A percentile compares a stretch with the other conserved stretches of the same genome.
These are phyloP conservation scores for Lagocephalus sceleratus DNA, from an alignment of 2,797 vertebrate genomes.

Conservation along the genomic window DNA sequence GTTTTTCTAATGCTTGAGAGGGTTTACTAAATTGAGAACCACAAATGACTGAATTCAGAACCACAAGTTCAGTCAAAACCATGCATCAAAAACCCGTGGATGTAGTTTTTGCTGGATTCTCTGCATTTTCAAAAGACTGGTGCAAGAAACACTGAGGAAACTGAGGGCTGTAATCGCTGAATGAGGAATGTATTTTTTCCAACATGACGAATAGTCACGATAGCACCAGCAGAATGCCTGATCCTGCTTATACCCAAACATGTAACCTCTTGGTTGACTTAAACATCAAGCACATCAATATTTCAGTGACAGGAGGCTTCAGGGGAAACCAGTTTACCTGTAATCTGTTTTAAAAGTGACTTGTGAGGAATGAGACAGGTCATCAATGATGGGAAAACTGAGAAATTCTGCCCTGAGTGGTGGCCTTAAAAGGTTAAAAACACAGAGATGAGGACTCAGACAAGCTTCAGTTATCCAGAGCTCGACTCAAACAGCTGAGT, in stretches of 20 bases:
- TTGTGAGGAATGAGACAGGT: constrained; percentile 16
- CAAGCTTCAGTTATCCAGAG: constrained; percentile 44
- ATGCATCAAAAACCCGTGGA: constrained; percentile 3
- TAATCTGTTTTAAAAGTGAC: constrained; percentile 58
- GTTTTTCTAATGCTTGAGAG: constrained; percentile 11
- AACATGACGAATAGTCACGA: constrained; percentile 42
- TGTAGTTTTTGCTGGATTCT: constrained; percentile 7
- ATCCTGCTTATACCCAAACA: constrained; percentile 54
- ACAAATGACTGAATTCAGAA: constrained; percentile 19
- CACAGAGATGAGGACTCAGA: constrained; percentile 24
- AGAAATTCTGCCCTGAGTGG: constrained; percentile 31
- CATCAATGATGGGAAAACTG: constrained; percentile 23
- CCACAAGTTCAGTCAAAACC: constrained; percentile 14
- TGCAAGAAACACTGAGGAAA: constrained; percentile 28
- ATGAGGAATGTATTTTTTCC: constrained; percentile 50
- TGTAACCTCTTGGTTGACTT: constrained; percentile 40
- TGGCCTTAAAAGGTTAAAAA: constrained; percentile 19
- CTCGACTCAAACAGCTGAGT: constrained; percentile 35
- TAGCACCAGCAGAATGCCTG: constrained; percentile 51
- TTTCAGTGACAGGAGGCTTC: constrained; percentile 64
- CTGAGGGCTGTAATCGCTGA: constrained; percentile 37
- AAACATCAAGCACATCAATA: constrained; percentile 69
- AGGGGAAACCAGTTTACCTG: constrained; percentile 63
- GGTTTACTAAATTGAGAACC: constrained; percentile 16
- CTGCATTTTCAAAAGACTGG: constrained; percentile 9